A percentile compares a stretch with the other conserved stretches of the same genome.
phyloP scores from a whole-genome alignment of 2,113 vertebrate genomes.

The Ahaetulla prasina region DNA sequence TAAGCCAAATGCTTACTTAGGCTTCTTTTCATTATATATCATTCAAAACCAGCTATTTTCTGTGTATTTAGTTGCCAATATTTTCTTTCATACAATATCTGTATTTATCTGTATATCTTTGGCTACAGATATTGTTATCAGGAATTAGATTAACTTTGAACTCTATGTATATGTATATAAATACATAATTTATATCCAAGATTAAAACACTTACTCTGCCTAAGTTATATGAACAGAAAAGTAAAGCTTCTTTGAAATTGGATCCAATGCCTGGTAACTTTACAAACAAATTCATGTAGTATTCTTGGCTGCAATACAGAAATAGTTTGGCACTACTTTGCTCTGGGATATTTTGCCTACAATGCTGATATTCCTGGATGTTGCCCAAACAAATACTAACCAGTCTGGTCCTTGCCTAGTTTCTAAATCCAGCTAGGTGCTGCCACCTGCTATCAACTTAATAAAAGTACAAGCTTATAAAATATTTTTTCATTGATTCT shows the following conservation, averaged over 20 bases:
- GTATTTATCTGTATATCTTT: not conserved
- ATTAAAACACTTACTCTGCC: not conserved
- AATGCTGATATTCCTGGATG: not conserved
- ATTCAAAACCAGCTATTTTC: not conserved
- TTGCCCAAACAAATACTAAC: not conserved
- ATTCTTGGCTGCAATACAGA: not conserved
- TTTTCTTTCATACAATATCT: not conserved
- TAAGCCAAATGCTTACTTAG: not conserved
- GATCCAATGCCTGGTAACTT: not conserved
- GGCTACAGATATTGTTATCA: not conserved
- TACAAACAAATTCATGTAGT: not conserved
- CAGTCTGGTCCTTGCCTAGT: not conserved
- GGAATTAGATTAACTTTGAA: not conserved
- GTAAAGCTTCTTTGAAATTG: not conserved
- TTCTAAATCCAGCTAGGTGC: not conserved
- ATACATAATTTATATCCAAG: not conserved
- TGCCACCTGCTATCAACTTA: not conserved
- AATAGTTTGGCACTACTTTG: not conserved
- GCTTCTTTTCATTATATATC: not conserved
- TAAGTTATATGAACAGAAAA: not conserved
- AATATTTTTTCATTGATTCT: not conserved
- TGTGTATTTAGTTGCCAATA: not conserved
- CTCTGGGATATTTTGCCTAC: not conserved
- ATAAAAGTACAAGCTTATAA: not conserved
- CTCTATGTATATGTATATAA: not conserved